Percentiles rank a stretch among this genome's conserved stretches.
Conservation (phyloP, 2,797 vertebrate species). For the Lagodon rhomboides region DNA sequence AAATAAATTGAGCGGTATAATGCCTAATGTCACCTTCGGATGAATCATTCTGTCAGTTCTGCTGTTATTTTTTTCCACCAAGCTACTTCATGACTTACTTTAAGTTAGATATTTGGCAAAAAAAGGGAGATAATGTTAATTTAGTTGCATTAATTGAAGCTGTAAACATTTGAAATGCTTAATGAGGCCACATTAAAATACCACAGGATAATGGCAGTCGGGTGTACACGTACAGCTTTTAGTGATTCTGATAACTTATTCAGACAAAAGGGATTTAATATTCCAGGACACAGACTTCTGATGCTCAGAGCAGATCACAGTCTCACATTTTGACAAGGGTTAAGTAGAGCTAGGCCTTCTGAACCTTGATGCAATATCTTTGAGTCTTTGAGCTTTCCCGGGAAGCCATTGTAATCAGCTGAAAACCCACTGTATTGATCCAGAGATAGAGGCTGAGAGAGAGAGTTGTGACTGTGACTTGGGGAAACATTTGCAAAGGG, state of each 20-base stretch:
- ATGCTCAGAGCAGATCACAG: not conserved
- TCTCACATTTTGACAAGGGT: constrained; percentile 1
- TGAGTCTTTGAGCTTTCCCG: constrained; percentile 14
- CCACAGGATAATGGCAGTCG: not conserved
- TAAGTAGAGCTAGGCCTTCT: not conserved
- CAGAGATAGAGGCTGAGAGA: constrained; percentile 1
- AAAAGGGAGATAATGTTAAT: not conserved
- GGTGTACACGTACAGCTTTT: not conserved
- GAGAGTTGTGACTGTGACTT: constrained; percentile 2
- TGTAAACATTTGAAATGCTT: constrained; percentile 9
- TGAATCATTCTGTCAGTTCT: not conserved
- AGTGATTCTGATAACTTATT: not conserved
- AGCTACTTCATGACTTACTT: not conserved
- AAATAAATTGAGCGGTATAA: not conserved
- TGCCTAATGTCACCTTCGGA: not conserved
- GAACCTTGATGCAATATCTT: constrained; percentile 9
- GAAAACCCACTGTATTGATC: constrained; percentile 61
- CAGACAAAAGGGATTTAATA: not conserved
- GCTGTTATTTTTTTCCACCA: not conserved
- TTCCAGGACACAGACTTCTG: not conserved
- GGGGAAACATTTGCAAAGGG: not conserved
- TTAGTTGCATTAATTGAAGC: not conserved
- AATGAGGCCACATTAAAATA: not conserved
- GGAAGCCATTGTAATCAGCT: constrained; percentile 41
- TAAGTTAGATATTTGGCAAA: not conserved